Base-by-base conservation (phyloP, 92 coral and sea anemone species). In the Montipora capitata region DNA sequence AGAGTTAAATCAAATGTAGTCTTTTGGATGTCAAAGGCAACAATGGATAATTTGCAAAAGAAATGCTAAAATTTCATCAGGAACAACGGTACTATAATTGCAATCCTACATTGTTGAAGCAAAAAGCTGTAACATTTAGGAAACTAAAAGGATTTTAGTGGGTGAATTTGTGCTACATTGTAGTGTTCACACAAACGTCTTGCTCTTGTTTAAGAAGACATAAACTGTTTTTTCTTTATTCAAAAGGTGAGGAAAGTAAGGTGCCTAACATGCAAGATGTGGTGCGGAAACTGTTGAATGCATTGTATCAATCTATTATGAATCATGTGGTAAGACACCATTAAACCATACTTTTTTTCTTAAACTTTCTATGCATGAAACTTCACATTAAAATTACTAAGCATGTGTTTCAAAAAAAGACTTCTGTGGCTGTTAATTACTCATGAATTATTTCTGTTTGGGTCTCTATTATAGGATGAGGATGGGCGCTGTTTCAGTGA, bases 401-500 rank as follows among this genome's bases (percentile, higher is more conserved):
- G 35, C 35, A 27, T 27, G 35, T 27, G 0, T 27, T 27, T 27
- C 35, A 27, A 0, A 27, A 27, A 27, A 27, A 27, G 35, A 27
- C 35, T 2, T 48, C 0, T 5, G 52, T 48, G 52, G 10, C 2
- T 5, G 10, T 48, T 5, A 48, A 48, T 48, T 5, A 48, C 4
- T 48, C 35, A 27, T 27, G 35, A 27, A 48, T 48, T 54, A 5
- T 10, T 54, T 54, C 59, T 54, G 13, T 54, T 54, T 54, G 2
- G 61, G 12, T 8, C 13, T 61, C 41, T 13, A 16, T 14, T 85
- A 1, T 35, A 98, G 99, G 99, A 98, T 77, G 98, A 96, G 6
- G 99, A 98, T 56, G 99, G 98, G 2, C 91, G 99, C 49, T 98
- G 99, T 80, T 98, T 90, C 85, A 98, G 98, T 87, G 98, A 96